These are phyloP conservation scores for Lagopus muta DNA, from an alignment of 2,113 vertebrate genomes.

Conservation along the genomic window DNA sequence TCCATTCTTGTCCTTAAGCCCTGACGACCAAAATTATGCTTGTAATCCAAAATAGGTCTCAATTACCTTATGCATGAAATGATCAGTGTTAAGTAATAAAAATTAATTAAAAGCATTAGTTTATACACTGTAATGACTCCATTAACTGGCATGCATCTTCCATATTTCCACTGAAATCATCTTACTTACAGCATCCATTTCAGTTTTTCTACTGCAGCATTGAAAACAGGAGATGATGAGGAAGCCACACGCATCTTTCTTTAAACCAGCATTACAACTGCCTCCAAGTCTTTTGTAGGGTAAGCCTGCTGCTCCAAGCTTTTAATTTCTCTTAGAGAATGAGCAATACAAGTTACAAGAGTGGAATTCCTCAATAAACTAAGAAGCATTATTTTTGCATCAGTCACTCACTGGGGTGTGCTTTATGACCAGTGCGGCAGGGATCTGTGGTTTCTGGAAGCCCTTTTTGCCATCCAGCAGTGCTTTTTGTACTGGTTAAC, in stretches of 20 bases:
- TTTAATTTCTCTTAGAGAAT: background rate
- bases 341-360: background rate
- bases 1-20: background rate
- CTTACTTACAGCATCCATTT: background rate
- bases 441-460: background rate
- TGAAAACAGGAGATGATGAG: background rate
- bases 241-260: background rate
- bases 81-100: background rate
- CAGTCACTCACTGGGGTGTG: background rate
- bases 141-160: background rate
- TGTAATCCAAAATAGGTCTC: background rate
- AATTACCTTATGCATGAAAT: background rate
- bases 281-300: background rate
- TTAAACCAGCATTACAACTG: background rate
- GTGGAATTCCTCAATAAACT: background rate
- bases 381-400: background rate
- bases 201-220: background rate
- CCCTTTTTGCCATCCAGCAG: background rate
- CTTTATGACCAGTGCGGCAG: background rate
- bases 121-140: background rate
- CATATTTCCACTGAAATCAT: background rate
- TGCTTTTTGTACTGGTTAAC: background rate
- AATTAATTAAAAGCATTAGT: background rate
- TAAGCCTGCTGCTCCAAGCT: background rate
- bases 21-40: accelerated